Percentiles rank a stretch among this genome's conserved stretches.
These are phyloP conservation scores for Lepidochitona cinerea DNA, from an alignment of 2,888 invertebrate genomes.

Conservation along the genomic window DNA sequence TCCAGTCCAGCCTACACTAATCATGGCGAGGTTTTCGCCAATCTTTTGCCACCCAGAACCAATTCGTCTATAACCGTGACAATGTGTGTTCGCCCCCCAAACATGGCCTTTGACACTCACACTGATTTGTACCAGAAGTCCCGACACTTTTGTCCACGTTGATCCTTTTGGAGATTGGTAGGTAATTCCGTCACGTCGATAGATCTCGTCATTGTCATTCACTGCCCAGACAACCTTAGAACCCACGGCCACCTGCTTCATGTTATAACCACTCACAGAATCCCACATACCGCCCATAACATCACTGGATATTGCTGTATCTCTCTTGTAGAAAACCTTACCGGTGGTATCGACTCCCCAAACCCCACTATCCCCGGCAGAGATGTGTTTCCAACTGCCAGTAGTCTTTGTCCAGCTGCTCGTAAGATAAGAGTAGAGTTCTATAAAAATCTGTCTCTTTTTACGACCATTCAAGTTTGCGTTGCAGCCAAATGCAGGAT, in stretches of 20 bases:
- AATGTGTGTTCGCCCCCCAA: not conserved
- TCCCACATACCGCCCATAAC: not conserved
- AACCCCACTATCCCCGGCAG: not conserved
- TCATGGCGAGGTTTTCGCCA: not conserved
- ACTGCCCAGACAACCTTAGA: not conserved
- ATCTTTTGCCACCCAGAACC: not conserved
- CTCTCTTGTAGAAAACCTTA: not conserved
- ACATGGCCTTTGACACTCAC: not conserved
- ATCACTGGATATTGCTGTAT: not conserved
- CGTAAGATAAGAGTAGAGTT: not conserved
- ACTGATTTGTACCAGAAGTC: not conserved
- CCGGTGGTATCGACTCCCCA: not conserved
- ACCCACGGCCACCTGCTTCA: not conserved
- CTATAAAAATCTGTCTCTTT: not conserved
- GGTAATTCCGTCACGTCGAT: not conserved
- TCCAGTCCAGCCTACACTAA: not conserved
- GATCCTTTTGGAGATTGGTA: not conserved
- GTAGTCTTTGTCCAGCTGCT: not conserved
- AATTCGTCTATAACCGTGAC: not conserved
- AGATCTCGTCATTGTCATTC: not conserved
- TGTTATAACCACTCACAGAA: not conserved
- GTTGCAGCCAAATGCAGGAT: not conserved
- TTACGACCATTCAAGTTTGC: not conserved
- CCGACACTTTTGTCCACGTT: not conserved
- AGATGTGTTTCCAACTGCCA: not conserved